These are phyloP conservation scores for Hirudinaria manillensis DNA, from an alignment of 2,888 invertebrate species.

Conservation along the genomic window DNA sequence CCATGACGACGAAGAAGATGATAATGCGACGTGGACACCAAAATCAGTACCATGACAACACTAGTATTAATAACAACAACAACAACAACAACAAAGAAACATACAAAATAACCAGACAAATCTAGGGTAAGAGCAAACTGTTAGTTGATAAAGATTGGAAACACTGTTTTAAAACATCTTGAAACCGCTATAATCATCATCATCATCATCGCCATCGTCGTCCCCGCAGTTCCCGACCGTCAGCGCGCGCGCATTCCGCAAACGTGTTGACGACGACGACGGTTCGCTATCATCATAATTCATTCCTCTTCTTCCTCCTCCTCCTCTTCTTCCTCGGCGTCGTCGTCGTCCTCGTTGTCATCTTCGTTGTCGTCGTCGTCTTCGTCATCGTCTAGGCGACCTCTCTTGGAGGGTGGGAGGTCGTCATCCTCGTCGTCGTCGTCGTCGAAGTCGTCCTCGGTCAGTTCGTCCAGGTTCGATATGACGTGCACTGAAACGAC, in stretches of 20 bases:
- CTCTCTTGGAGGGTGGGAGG: constrained; percentile 1
- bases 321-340: constrained; percentile 1
- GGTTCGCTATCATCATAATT: background rate
- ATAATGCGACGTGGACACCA: background rate
- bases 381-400: background rate
- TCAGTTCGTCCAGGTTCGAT: constrained; percentile 8
- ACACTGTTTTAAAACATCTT: constrained; percentile 3
- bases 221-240: background rate
- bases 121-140: background rate
- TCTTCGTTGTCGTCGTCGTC: constrained; percentile 3
- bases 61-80: constrained; percentile 25
- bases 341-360: background rate
- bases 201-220: background rate
- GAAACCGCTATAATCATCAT: background rate
- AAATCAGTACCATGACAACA: background rate
- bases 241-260: background rate
- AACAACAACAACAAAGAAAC: constrained; percentile 35
- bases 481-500: constrained; percentile 1
- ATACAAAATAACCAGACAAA: background rate
- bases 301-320: constrained; percentile 2
- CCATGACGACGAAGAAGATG: background rate
- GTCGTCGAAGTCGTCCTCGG: constrained; percentile 16
- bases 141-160: background rate
- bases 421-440: constrained; percentile 11
- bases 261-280: background rate